Evolutionary conservation across 2,797 vertebrate genomes (phyloP), one percentile per base, ranked within the genome.

Genomic region (Tiaroga cobitis): DNA sequence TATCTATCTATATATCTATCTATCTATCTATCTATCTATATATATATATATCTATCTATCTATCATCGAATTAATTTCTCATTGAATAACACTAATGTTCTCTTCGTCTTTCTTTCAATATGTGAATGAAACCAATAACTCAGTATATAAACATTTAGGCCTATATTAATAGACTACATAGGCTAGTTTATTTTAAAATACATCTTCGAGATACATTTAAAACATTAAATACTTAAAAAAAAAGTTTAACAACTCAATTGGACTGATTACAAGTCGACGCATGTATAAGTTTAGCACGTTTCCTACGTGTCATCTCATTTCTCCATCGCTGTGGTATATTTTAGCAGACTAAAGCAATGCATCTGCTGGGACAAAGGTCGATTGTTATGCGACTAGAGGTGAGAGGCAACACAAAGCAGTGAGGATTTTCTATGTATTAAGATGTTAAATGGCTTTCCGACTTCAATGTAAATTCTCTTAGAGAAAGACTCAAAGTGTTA

Each of bases 361-460:
- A 86, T 80, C 68, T 77, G 82, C 56, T 43, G 46, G 79, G 80
- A 88, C 86, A 90, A 85, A 89, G 84, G 75, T 73, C 82, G 68
- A 90, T 90, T 90, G 88, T 88, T 85, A 90, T 90, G 88, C 84
- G 72, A 16, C 43, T 15, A 46, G 89, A 89, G 82, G 85, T 84
- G 85, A 85, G 84, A 86, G 37, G 90, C 82, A 88, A 89, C 69
- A 90, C 90, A 92, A 88, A 79, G 82, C 72, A 81, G 70, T 88
- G 88, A 89, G 92, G 90, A 65, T 88, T 85, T 87, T 88, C 88
- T 15, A n/a, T 63, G 87, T 84, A 95, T 96, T 96, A 92, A 93
- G 93, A 96, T 96, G 95, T 93, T 94, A 96, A 96, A 92, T 90
- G 82, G 92, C 90, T 93, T 93, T 93, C 93, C 93, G 91, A 92